Base-by-base conservation (phyloP, 2,888 invertebrate genomes). In the Drosophila emarginata region DNA sequence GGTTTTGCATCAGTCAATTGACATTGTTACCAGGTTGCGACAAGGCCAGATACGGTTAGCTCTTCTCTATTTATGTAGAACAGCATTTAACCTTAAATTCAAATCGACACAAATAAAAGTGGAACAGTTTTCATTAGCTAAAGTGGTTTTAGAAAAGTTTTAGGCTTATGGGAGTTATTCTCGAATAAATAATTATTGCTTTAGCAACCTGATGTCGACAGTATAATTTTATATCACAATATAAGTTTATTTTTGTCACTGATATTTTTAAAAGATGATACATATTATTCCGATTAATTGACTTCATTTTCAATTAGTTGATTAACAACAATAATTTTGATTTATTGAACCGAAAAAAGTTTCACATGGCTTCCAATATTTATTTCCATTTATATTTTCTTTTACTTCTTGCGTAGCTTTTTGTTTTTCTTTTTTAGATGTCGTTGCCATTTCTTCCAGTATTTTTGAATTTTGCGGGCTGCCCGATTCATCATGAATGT, bases 401-500 rank as follows among this genome's bases (percentile, higher is more conserved):
- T 23, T 23, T 4, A 23, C 23, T 4, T n/a, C n/a, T 53, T 59
- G 23, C 53, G 59, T 52, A 64, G 52, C 14, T 63, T 72, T 70
- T 78, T 85, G 4, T 76, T 68, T 18, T 82, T 82, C 37, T 76
- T 88, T 28, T 77, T 79, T 40, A 76, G 68, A 4, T 64, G 77
- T 4, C 67, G 76, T 11, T 70, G 68, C 77, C 82, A 90, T 39
- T 71, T 71, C 0, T 88, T 81, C 90, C 91, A 92, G 64, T 78
- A 82, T 11, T 64, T 75, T 75, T 92, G 91, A 50, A 91, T 89
- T 40, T 77, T 85, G 5, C 72, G 71, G 2, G 91, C 91, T 0
- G 92, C 90, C 15, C 90, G 84, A 61, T 90, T 90, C 87, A 90
- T 84, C 83, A 89, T 89, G 51, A 91, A 92, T 0, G 80, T 45